These are phyloP conservation scores for Elysia crispata DNA, from an alignment of 2,888 invertebrate genomes.

Conservation along the genomic window DNA sequence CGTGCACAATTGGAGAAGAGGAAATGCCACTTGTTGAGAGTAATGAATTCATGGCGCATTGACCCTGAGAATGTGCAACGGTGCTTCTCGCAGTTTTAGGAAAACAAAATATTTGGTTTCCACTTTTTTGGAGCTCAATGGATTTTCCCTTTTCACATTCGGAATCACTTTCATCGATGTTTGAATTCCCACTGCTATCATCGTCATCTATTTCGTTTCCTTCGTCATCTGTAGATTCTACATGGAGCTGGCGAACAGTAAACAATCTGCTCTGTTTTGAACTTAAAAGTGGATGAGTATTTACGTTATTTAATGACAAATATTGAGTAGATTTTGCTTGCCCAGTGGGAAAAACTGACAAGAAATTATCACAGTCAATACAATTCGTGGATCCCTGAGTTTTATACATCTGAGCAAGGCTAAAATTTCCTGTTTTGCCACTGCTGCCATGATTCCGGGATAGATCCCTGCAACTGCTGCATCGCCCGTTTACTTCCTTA, in stretches of 20 bases:
- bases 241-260: constrained; percentile 25
- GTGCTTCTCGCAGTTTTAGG: too few species aligned
- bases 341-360: too few species aligned
- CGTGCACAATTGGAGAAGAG: too few species aligned
- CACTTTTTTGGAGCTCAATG: too few species aligned
- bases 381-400: neutral
- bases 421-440: too few species aligned
- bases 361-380: too few species aligned
- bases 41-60: too few species aligned
- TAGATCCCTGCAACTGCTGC: neutral
- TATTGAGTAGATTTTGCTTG: too few species aligned
- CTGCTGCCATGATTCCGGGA: neutral
- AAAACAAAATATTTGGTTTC: too few species aligned
- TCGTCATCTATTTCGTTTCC: constrained; percentile 22
- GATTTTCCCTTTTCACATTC: neutral
- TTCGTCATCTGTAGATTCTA: constrained; percentile 26
- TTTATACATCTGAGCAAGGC: too few species aligned
- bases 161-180: constrained; percentile 3
- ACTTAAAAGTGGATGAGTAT: neutral
- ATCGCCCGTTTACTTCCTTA: constrained; percentile 24
- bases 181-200: neutral
- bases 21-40: too few species aligned
- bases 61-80: too few species aligned
- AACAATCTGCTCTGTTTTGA: constrained; percentile 23
- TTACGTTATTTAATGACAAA: neutral